Percentiles rank a stretch among this genome's conserved stretches.
These are phyloP conservation scores for Torymus texanus DNA, from an alignment of 2,888 invertebrate species.

Conservation along the genomic window DNA sequence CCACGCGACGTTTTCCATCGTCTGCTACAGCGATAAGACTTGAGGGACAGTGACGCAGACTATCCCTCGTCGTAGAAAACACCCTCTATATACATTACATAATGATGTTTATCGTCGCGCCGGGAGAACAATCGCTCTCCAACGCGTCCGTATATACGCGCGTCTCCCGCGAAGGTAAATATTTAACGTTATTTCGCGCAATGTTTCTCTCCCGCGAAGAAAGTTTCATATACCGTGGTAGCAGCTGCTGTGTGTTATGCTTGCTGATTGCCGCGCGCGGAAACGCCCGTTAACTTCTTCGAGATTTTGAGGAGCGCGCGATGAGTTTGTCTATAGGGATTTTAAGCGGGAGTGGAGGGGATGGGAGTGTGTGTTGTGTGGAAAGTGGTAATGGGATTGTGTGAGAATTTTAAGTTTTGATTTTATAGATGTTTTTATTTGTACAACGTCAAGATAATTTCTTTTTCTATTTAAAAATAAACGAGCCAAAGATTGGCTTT, in stretches of 20 bases:
- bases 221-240: conserved; percentile 3
- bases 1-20: conserved; percentile 20
- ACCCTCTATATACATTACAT: conserved; percentile 74
- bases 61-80: neutral
- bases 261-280: conserved; percentile 17
- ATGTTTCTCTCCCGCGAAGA: conserved; percentile 64
- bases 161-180: conserved; percentile 68
- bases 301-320: too few relatives aligned
- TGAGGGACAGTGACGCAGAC: conserved; percentile 57
- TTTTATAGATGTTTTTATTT: too few relatives aligned
- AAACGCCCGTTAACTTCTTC: conserved; percentile 4
- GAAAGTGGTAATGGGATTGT: too few relatives aligned
- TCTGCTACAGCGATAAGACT: conserved; percentile 10
- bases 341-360: too few relatives aligned
- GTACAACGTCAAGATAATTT: too few relatives aligned
- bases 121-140: conserved; percentile 67
- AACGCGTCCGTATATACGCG: neutral
- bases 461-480: too few relatives aligned
- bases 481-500: too few relatives aligned
- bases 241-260: conserved; percentile 11
- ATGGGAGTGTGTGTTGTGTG: too few relatives aligned
- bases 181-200: conserved; percentile 75
- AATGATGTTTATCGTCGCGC: conserved; percentile 75
- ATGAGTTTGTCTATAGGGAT: too few relatives aligned
- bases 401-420: too few relatives aligned